These are phyloP conservation scores for Aporophyla nigra DNA, from an alignment of 2,888 invertebrate species.

Conservation along the genomic window DNA sequence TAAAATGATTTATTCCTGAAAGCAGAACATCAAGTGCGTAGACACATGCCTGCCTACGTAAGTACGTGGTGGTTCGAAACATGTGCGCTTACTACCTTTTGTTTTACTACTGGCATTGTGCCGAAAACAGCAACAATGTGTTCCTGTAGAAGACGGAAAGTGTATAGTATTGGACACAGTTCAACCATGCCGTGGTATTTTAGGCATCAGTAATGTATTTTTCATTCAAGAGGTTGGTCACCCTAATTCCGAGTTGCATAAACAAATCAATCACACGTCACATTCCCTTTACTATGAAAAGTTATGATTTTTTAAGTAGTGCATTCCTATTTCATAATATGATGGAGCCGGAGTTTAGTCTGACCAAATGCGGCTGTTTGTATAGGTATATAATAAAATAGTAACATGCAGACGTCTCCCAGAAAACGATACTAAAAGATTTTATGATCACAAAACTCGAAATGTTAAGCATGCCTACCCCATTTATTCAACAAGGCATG, in stretches of 20 bases:
- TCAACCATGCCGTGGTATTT: conserved; percentile 41
- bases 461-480: not conserved
- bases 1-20: conserved; percentile 14
- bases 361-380: not conserved
- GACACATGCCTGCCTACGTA: not conserved
- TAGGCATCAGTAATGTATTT: conserved; percentile 22
- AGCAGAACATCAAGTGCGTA: conserved; percentile 27
- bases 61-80: conserved; percentile 18
- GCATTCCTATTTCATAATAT: conserved; percentile 6
- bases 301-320: not conserved
- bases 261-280: conserved; percentile 48
- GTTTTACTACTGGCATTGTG: conserved; percentile 50
- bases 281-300: not conserved
- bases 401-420: not conserved
- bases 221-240: conserved; percentile 41
- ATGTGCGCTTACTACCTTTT: conserved; percentile 40
- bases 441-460: not conserved
- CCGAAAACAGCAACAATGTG: conserved; percentile 50
- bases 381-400: not conserved
- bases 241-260: conserved; percentile 25
- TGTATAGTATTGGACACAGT: conserved; percentile 35
- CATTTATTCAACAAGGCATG: not conserved
- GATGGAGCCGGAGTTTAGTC: not conserved
- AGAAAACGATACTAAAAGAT: not conserved
- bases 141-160: conserved; percentile 21